These are phyloP conservation scores for Drosophila bifasciata DNA, from an alignment of 1,140 invertebrate species.

Conservation along the genomic window DNA sequence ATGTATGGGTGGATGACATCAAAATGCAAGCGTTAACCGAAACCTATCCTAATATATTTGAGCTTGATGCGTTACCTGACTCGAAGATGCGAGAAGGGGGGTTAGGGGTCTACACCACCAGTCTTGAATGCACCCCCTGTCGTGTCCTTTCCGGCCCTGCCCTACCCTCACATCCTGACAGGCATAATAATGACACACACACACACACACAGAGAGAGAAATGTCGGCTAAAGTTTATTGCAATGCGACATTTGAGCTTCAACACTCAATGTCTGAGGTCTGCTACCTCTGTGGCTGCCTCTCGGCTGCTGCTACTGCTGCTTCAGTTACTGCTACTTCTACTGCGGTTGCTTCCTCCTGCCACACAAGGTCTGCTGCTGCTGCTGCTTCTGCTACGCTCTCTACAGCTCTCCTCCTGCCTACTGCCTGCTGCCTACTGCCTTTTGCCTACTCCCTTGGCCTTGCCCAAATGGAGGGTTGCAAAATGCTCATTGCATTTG, in stretches of 20 bases:
- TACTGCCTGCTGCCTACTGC: constrained; percentile 17
- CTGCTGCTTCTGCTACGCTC: background rate
- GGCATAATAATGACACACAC: constrained; percentile 72
- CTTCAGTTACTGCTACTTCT: constrained; percentile 26
- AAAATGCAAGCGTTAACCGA: constrained; percentile 79
- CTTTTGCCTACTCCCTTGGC: constrained; percentile 19
- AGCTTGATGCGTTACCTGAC: constrained; percentile 80
- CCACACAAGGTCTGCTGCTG: no score
- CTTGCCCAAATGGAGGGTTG: constrained; percentile 64
- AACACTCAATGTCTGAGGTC: constrained; percentile 80
- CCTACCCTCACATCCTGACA: constrained; percentile 57
- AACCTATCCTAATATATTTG: constrained; percentile 83
- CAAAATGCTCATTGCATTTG: constrained; percentile 75
- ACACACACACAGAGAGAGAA: constrained; percentile 39
- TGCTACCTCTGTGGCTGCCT: constrained; percentile 48
- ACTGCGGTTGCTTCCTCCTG: constrained; percentile 39
- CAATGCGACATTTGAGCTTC: constrained; percentile 82
- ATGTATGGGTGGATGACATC: constrained; percentile 46
- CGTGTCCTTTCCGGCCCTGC: constrained; percentile 8
- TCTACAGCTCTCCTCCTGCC: constrained; percentile 24
- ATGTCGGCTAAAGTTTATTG: constrained; percentile 73
- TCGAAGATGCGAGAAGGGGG: background rate
- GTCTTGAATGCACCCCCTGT: no score
- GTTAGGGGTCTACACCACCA: background rate
- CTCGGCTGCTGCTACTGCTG: constrained; percentile 3